A percentile compares a stretch with the other conserved stretches of the same genome.
phyloP scores from a whole-genome alignment of 2,888 invertebrate genomes.

The Diaprepes abbreviatus region DNA sequence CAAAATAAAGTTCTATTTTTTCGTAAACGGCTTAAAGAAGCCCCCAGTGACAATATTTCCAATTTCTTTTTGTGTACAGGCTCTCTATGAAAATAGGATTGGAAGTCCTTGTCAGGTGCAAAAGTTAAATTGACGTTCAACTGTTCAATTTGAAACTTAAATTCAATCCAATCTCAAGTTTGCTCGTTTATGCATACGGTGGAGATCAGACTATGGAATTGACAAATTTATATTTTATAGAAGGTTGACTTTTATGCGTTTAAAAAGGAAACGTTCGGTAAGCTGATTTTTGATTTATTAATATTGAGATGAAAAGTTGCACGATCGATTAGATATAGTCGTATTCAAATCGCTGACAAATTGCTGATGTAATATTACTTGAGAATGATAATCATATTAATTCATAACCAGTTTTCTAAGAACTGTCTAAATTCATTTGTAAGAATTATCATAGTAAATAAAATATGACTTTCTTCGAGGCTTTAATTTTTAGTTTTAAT shows the following conservation, averaged over 20 bases:
- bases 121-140: conserved; percentile 30
- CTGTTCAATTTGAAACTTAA: conserved; percentile 26
- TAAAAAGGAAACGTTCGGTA: not conserved
- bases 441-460: too few relatives aligned
- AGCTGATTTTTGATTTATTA: conserved; percentile 1
- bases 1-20: conserved; percentile 1
- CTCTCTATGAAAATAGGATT: conserved; percentile 13
- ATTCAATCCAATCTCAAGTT: conserved; percentile 16
- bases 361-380: too few relatives aligned
- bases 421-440: too few relatives aligned
- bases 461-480: too few relatives aligned
- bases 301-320: not conserved
- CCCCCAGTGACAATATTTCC: conserved; percentile 12
- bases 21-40: not conserved
- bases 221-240: conserved; percentile 10
- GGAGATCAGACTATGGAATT: not conserved
- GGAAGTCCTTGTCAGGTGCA: conserved; percentile 15
- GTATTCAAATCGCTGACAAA: too few relatives aligned
- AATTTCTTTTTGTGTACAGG: conserved; percentile 19
- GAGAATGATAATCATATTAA: too few relatives aligned
- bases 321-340: not conserved
- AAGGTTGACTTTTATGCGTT: not conserved
- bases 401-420: too few relatives aligned
- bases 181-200: conserved; percentile 5
- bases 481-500: too few relatives aligned